Percentiles rank a stretch among this genome's conserved stretches.
Evolutionary conservation across 2,797 vertebrate genomes (phyloP).

Genomic region (Paguma larvata): DNA sequence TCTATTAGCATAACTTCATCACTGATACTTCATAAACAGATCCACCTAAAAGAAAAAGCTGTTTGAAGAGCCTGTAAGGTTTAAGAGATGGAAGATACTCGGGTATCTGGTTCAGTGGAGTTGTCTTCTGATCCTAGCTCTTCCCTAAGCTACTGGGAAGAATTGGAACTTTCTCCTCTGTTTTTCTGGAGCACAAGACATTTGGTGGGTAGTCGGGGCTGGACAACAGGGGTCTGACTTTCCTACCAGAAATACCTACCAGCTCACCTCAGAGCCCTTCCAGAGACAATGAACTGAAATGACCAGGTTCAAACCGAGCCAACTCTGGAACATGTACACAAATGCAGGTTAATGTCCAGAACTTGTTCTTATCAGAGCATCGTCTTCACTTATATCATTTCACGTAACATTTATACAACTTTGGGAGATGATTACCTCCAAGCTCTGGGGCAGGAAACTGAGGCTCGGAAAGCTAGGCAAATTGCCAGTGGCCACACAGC

Average conservation of each 20-base stretch:
- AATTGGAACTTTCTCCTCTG: not conserved
- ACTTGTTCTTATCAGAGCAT: not conserved
- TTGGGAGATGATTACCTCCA: not conserved
- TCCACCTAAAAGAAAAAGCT: not conserved
- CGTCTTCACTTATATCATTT: not conserved
- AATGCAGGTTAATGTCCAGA: not conserved
- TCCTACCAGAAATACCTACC: not conserved
- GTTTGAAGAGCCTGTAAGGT: not conserved
- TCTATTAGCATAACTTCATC: not conserved
- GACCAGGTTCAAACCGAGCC: not conserved
- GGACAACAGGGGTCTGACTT: not conserved
- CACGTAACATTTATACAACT: not conserved
- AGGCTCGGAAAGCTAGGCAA: not conserved
- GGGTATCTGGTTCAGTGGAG: not conserved
- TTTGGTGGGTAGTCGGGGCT: not conserved
- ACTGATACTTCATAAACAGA: conserved; percentile 23
- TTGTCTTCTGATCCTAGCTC: not conserved
- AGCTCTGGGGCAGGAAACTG: not conserved
- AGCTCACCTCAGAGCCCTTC: not conserved
- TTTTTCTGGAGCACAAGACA: not conserved
- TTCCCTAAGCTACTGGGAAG: not conserved
- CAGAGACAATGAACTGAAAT: not conserved
- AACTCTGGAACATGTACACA: not conserved
- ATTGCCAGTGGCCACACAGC: not conserved
- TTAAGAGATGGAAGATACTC: not conserved